Evolutionary conservation across 2,888 invertebrate species (phyloP), one percentile per base, ranked within the genome.

Genomic region (Danaus chrysippus): DNA sequence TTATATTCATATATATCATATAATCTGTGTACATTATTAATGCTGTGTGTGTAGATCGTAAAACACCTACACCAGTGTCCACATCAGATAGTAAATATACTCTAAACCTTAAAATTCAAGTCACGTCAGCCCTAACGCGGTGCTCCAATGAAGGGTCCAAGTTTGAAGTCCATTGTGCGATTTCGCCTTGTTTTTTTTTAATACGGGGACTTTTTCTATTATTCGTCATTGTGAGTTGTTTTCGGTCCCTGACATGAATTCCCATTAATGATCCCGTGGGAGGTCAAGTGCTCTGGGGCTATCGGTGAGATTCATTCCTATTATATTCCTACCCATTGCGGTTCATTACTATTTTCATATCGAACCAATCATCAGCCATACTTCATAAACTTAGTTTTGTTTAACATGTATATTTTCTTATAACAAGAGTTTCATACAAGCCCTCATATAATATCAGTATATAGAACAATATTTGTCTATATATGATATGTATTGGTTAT

Each of bases 171-270:
- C 74, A 89, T 88, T 89, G 87, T 87, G 78, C 49, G 49, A 65
- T 76, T 77, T 83, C 87, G 86, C 87, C 88, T 89, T 90, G 87
- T 88, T 87, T 86, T 34, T 23, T 34, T 87, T 87, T 84, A 86
- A 87, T 85, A 69, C 68, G 82, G 80, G 87, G 89, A 87, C 85
- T 83, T 86, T 86, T 89, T 87, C 84, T 83, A 87, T 87, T 89
- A 88, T 89, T 88, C 79, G 76, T 78, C 74, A 82, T 84, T 82
- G 82, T 82, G 76, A 80, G 78, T 77, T 87, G 87, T 88, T 87
- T 84, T 86, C 79, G 81, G 84, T 76, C 81, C 81, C 80, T 83
- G 89, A 87, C 88, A 87, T 87, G 78, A 82, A 82, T 83, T 83
- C 69, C 66, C 70, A 71, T 81, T 84, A 84, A 81, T 83, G 79